Evolutionary conservation across 2,797 vertebrate genomes (phyloP).

Genomic region (Oreochromis mossambicus): DNA sequence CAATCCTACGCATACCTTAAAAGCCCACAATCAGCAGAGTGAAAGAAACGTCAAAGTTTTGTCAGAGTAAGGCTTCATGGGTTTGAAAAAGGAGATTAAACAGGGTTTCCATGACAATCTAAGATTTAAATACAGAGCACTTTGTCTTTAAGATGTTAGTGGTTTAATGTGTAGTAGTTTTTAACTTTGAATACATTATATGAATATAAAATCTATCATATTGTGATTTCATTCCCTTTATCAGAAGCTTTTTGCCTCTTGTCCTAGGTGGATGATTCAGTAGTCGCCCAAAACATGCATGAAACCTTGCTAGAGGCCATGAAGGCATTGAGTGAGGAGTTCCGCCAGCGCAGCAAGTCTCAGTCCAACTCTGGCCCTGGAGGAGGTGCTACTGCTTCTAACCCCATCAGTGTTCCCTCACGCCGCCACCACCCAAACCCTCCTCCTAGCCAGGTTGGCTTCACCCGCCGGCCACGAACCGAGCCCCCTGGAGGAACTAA

Average conservation of each 20-base stretch:
- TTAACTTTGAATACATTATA: neutral
- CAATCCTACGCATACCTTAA: neutral
- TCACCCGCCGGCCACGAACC: constrained; percentile 75
- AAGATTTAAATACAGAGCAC: neutral
- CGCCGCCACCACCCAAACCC: constrained; percentile 77
- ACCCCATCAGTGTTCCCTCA: constrained; percentile 83
- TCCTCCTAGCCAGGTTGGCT: constrained; percentile 81
- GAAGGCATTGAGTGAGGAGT: constrained; percentile 85
- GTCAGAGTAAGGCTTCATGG: neutral
- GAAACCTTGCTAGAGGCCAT: constrained; percentile 86
- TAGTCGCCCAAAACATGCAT: constrained; percentile 88
- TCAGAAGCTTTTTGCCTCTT: neutral
- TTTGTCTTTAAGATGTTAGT: neutral
- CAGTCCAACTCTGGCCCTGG: constrained; percentile 76
- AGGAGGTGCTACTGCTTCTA: constrained; percentile 77
- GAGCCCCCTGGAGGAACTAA: constrained; percentile 69
- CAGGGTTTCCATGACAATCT: neutral
- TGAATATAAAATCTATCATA: neutral
- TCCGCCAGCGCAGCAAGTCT: constrained; percentile 81
- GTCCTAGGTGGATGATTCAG: constrained; percentile 75
- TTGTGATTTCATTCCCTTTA: neutral
- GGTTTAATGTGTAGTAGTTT: neutral
- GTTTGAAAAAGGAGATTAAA: neutral
- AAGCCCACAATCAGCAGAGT: neutral
- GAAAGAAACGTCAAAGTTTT: neutral